Base-by-base conservation (phyloP, 2,888 invertebrate species). In the Fragum sueziense region DNA sequence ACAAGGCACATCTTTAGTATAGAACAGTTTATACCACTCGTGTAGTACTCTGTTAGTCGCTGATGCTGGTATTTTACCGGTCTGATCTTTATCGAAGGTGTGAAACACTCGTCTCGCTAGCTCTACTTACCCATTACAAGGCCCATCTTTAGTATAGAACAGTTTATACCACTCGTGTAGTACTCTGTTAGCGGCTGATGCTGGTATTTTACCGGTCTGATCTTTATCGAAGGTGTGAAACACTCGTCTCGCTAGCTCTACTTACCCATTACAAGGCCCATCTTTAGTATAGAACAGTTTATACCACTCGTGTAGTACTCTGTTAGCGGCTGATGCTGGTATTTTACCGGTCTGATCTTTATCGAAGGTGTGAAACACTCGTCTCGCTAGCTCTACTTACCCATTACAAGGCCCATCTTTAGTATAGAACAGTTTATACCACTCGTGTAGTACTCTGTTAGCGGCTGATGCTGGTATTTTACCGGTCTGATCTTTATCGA, bases 11-110 rank as follows among this genome's bases (percentile, higher is more conserved):
- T 79, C 81, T 52, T 71, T 52, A 27, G 81, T 78, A 34, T 83
- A 74, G 59, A 85, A 85, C 34, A 85, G 65, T 25, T 75, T 83
- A 65, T 85, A 87, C 84, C 82, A 87, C 11, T 79, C 70, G n/a
- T 76, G 70, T 14, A 82, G 65, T 11, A 83, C 82, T 67, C 80
- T 77, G 37, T 69, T 78, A n/a, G 86, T 86, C 9, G 82, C 82
- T 25, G 76, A 51, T 34, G 77, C 75, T n/a, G 80, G 75, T 59
- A 87, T 82, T 22, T 74, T 67, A 14, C 87, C 87, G 11, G 68
- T 57, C 11, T 62, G 41, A 47, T 80, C 69, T 1, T 76, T 74
- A 70, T 86, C 85, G 57, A 79, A 85, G 0, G 59, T 69, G 9
- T 70, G 76, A 54, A 87, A 87, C n/a, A 83, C 70, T 54, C 85